Percentiles rank a stretch among this genome's conserved stretches.
phyloP scores from a whole-genome alignment of 2,888 invertebrate genomes.

The Stenichneumon culpator region DNA sequence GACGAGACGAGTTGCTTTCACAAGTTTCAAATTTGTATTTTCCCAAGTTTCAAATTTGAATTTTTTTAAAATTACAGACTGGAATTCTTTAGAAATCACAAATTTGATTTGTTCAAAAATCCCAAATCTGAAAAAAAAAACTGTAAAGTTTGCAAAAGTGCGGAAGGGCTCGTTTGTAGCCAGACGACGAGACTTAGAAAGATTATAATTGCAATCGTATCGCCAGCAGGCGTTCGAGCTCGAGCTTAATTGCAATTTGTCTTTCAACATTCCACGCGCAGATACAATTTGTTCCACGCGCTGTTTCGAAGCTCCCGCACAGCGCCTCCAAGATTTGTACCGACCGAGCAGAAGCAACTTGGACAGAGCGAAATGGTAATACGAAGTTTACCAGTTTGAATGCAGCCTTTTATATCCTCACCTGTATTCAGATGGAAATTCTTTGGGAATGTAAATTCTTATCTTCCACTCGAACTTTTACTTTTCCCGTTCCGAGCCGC shows the following conservation, averaged over 20 bases:
- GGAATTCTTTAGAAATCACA: no score
- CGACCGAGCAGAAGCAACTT: neutral
- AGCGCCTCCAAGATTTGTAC: neutral
- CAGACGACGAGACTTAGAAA: no score
- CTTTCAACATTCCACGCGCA: neutral
- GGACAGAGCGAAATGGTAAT: conserved; percentile 21
- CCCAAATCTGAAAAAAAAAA: no score
- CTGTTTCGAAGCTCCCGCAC: neutral
- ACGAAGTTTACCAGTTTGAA: conserved; percentile 25
- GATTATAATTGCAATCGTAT: no score
- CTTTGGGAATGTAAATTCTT: conserved; percentile 8
- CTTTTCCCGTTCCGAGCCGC: neutral
- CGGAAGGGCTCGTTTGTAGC: no score
- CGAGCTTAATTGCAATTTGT: neutral
- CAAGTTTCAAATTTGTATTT: no score
- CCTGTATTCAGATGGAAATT: conserved; percentile 26
- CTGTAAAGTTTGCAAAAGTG: no score
- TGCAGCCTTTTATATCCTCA: conserved; percentile 8
- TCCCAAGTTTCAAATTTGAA: no score
- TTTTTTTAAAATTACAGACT: no score
- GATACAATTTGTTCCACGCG: conserved; percentile 5
- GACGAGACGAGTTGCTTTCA: no score
- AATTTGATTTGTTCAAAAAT: no score
- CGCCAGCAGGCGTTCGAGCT: no score
- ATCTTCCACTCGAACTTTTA: conserved; percentile 1